Evolutionary conservation across 2,888 invertebrate species (phyloP), one percentile per base, ranked within the genome.

Genomic region (Eilema griseolum): DNA sequence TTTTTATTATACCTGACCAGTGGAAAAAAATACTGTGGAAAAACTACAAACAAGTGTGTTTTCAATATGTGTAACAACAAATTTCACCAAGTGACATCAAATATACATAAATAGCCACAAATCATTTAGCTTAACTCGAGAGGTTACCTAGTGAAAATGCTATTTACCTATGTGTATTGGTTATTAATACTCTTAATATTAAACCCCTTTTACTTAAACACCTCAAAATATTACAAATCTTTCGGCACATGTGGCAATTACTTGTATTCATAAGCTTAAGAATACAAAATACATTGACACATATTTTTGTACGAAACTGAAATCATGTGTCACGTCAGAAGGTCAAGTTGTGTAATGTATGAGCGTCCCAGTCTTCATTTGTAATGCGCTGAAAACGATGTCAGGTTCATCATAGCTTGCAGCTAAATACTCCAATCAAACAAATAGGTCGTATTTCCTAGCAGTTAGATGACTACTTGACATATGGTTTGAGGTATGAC

Each of bases 401-500:
- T 67, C 67, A 67, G 67, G 61, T 67, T 67, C 56, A 67, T 52
- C 61, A n/a, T 24, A 2, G 20, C 24, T 52, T 67, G 61, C 61
- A 26, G 31, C 46, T 67, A 62, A 67, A 57, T 62, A 24, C 56
- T 61, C 11, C 61, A 61, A 67, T 67, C 33, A 67, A 46, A 56
- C 33, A 67, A 61, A 61, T 67, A 33, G 67, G 67, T 66, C 33
- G 56, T 71, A 69, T 70, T 73, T 70, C 52, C 26, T 59, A 61
- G 26, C 57, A 62, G 41, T 41, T 67, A 20, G 16, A 24, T 24
- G 2, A n/a, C 20, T 46, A 46, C 20, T 46, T 46, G 3, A 46
- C 20, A 37, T 46, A n/a, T n/a, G n/a, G n/a, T n/a, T n/a, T n/a
- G n/a, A n/a, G n/a, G n/a, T 1, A n/a, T 52, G 20, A n/a, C 52